Evolutionary conservation across 2,113 vertebrate species (phyloP).

Genomic region (Sterrhoptilus dennistouni): DNA sequence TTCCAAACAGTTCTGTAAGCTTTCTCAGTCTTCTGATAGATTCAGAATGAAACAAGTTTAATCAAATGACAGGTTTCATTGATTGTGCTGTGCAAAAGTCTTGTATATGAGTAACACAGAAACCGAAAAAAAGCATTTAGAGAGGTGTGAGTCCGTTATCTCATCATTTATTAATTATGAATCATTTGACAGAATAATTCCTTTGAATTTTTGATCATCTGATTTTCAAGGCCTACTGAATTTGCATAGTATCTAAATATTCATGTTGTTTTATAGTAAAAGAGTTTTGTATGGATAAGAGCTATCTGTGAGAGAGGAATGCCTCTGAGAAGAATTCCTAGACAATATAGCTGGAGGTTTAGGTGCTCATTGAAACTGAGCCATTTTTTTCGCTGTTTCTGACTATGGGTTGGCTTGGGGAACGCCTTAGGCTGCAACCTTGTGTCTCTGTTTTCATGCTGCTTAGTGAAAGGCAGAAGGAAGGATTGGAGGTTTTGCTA

Average conservation of each 20-base stretch:
- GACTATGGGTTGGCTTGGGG: not conserved
- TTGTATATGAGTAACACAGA: not conserved
- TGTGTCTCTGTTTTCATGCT: not conserved
- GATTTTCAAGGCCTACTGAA: not conserved
- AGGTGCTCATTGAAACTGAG: not conserved
- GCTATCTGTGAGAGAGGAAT: not conserved
- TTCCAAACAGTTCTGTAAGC: not conserved
- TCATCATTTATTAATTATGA: not conserved
- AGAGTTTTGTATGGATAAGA: not conserved
- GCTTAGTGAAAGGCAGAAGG: not conserved
- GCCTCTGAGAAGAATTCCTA: not conserved
- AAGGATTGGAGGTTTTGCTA: not conserved
- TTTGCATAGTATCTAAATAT: not conserved
- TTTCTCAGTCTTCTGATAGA: not conserved
- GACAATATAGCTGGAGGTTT: not conserved
- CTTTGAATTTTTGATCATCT: not conserved
- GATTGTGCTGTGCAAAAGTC: not conserved
- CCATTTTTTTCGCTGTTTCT: not conserved
- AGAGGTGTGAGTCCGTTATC: not conserved
- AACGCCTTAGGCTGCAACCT: not conserved
- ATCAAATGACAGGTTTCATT: not conserved
- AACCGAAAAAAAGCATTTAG: not conserved
- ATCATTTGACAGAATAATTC: not conserved
- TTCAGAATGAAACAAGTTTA: not conserved
- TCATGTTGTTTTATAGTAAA: not conserved